Base-by-base conservation (phyloP, 1,140 invertebrate genomes). In the Zaprionus capensis region DNA sequence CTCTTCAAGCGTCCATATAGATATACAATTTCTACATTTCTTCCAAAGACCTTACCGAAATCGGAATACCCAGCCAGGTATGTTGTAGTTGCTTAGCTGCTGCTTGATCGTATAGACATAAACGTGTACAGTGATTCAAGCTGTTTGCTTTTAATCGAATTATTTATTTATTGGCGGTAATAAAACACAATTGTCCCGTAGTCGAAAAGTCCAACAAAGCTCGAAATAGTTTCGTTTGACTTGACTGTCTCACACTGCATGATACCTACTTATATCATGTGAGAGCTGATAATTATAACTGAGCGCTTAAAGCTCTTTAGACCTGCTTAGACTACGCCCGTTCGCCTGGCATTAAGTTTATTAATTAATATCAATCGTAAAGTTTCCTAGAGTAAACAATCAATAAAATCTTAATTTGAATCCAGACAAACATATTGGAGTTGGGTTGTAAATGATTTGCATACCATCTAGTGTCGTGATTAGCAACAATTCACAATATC, bases 331-430 rank as follows among this genome's bases (percentile, higher is more conserved):
- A 24, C 17, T 1, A 9, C 20, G 12, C 22, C 22, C 5, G 41
- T 17, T 53, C 49, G 62, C 22, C 51, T 44, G 36, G 9, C n/a
- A 53, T 51, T 61, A n/a, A 26, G 44, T 78, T 80, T 82, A 76
- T 85, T 81, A 81, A 81, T 83, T 83, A 69, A 80, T 80, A 77
- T 70, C 49, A 34, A 62, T 85, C 46, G 70, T 71, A 69, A 85
- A 84, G 63, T 67, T 56, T 78, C 76, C 67, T 81, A 55, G 71
- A 63, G 57, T 68, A 81, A 85, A 81, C 75, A 81, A 46, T 53
- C 17, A 12, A 49, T 49, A 49, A 49, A 49, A 49, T 4, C 46
- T 20, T 14, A 24, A 51, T 51, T 51, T 24, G 9, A 51, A 51
- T 72, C 49, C 34, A 62, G 41, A 36, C 44, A 58, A 56, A 34